phyloP scores from a whole-genome alignment of 2,888 invertebrate genomes.

The Phyllotreta striolata region DNA sequence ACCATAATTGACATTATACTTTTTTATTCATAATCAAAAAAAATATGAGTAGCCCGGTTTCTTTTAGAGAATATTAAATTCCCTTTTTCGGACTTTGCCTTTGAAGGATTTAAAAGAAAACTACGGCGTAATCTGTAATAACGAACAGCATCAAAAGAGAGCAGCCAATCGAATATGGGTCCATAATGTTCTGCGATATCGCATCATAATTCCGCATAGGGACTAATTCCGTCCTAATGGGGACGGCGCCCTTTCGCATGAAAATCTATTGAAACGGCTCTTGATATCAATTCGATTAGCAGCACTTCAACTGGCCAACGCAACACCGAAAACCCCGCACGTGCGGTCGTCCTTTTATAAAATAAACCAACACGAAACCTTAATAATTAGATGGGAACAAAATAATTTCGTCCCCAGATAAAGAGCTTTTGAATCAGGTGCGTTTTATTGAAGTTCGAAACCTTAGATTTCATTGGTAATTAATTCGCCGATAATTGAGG shows the following conservation, averaged over 20 bases:
- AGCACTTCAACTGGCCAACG: neutral
- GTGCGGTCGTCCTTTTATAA: constrained; percentile 11
- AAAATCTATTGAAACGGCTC: constrained; percentile 12
- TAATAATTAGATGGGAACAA: neutral
- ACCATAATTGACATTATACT: too few relatives aligned
- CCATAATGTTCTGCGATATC: constrained; percentile 4
- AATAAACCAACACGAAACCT: constrained; percentile 2
- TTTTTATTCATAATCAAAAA: too few relatives aligned
- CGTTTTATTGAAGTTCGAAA: too few relatives aligned
- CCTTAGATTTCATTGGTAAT: too few relatives aligned
- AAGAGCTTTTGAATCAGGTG: too few relatives aligned
- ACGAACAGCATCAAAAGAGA: constrained; percentile 3
- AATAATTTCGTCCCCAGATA: too few relatives aligned
- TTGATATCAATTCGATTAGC: constrained; percentile 18
- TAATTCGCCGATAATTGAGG: too few relatives aligned
- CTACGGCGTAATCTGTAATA: neutral
- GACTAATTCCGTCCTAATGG: constrained; percentile 13
- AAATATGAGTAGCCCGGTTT: too few relatives aligned
- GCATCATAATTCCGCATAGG: constrained; percentile 9
- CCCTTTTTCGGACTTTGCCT: too few relatives aligned
- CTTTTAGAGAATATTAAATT: neutral
- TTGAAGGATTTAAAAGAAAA: neutral
- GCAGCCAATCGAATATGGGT: neutral
- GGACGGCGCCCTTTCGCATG: constrained; percentile 9
- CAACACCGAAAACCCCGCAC: constrained; percentile 1